These are phyloP conservation scores for Dioctria linearis DNA, from an alignment of 2,888 invertebrate genomes.

Conservation along the genomic window DNA sequence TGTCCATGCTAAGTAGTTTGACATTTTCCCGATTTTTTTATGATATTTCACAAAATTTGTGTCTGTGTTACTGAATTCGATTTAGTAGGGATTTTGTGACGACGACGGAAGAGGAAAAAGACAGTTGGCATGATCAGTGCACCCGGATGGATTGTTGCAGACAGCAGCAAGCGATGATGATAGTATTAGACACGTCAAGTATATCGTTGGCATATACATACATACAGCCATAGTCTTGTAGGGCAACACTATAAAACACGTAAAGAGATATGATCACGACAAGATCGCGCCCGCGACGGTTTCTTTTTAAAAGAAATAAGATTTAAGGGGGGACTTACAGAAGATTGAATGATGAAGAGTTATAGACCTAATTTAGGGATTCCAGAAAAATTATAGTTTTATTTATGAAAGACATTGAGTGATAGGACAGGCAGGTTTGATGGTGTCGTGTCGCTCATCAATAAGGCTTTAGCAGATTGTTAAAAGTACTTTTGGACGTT, in stretches of 20 bases:
- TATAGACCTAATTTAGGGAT: conserved; percentile 40
- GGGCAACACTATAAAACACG: too few relatives aligned
- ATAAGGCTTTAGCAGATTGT: conserved; percentile 33
- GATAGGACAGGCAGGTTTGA: conserved; percentile 24
- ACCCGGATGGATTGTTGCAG: too few relatives aligned
- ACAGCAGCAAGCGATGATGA: too few relatives aligned
- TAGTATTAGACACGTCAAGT: too few relatives aligned
- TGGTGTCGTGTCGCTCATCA: conserved; percentile 40
- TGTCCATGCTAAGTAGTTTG: conserved; percentile 45
- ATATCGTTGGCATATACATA: too few relatives aligned
- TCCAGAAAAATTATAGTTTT: conserved; percentile 41
- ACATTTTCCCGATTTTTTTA: conserved; percentile 45
- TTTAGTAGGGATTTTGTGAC: neutral
- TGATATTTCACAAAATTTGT: conserved; percentile 39
- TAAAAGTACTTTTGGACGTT: too few relatives aligned
- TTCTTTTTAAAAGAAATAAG: neutral
- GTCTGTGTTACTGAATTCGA: conserved; percentile 11
- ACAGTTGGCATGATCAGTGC: conserved; percentile 41
- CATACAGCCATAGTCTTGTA: too few relatives aligned
- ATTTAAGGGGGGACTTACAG: neutral
- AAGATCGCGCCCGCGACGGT: neutral
- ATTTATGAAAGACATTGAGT: conserved; percentile 48
- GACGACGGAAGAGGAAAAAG: conserved; percentile 21
- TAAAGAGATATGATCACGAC: neutral
- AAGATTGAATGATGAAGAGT: conserved; percentile 41